Conservation (phyloP, 2,113 vertebrate genomes). For the Anoura caudifer region DNA sequence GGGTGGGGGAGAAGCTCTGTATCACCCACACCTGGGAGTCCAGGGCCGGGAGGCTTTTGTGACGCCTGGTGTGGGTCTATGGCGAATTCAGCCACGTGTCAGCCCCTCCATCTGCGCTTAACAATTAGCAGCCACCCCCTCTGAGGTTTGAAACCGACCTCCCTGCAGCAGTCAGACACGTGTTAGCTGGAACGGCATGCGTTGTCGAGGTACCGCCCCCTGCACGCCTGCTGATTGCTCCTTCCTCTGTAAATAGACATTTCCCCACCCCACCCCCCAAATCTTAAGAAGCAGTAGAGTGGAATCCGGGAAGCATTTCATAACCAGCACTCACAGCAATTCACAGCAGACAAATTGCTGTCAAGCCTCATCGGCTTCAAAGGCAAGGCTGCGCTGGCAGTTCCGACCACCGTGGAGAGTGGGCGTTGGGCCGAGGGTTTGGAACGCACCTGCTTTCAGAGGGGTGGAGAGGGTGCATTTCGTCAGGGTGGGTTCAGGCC, state of each 20-base stretch:
- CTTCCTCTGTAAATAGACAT: background rate
- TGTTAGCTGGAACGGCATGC: background rate
- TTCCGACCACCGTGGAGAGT: background rate
- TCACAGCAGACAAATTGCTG: background rate
- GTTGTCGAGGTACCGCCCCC: fast-evolving
- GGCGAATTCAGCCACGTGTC: fast-evolving
- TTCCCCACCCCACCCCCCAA: too few species aligned
- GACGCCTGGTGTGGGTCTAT: fast-evolving
- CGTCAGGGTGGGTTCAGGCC: background rate
- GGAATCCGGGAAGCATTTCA: background rate
- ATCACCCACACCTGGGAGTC: fast-evolving
- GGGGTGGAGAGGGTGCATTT: fast-evolving
- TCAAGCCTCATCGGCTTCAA: background rate
- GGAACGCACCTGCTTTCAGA: conserved; percentile 20
- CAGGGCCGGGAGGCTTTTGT: fast-evolving
- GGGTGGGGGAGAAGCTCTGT: fast-evolving
- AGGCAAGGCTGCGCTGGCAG: background rate
- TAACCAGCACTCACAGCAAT: background rate
- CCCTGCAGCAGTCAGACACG: fast-evolving
- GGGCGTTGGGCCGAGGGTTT: background rate
- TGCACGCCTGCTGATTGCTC: fast-evolving
- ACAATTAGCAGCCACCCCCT: fast-evolving
- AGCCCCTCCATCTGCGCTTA: fast-evolving
- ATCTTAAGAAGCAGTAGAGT: background rate
- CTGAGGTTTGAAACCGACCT: background rate